Percentiles rank a stretch among this genome's conserved stretches.
Conservation (phyloP, 2,888 invertebrate genomes). For the Drosophila helvetica region DNA sequence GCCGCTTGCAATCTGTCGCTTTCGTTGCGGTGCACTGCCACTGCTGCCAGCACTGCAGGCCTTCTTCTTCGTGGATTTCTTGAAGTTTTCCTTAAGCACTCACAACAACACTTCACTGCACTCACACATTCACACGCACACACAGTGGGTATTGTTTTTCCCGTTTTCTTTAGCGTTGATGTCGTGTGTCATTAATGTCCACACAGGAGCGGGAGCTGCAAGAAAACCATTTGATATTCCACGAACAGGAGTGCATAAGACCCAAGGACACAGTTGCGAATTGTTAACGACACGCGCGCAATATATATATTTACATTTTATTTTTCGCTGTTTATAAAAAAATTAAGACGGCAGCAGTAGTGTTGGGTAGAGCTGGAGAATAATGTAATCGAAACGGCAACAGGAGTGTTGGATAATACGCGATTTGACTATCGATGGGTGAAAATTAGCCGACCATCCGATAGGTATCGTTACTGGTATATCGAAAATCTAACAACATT, state of each 20-base stretch:
- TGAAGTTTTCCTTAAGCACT: constrained; percentile 37
- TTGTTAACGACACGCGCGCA: constrained; percentile 13
- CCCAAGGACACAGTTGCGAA: neutral
- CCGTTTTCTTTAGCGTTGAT: constrained; percentile 53
- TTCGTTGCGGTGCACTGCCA: neutral
- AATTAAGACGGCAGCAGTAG: no score
- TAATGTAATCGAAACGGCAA: no score
- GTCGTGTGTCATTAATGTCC: constrained; percentile 70
- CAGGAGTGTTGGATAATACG: no score
- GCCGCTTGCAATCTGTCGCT: constrained; percentile 25
- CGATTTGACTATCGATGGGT: no score
- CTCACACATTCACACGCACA: constrained; percentile 29
- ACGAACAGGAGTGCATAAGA: neutral
- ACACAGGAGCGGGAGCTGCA: constrained; percentile 34
- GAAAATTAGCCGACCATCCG: no score
- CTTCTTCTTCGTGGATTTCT: constrained; percentile 35
- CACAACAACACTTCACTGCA: constrained; percentile 65
- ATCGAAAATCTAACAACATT: no score
- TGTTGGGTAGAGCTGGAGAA: no score
- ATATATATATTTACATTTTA: no score
- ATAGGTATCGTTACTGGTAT: no score
- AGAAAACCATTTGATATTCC: constrained; percentile 7
- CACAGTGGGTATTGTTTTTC: constrained; percentile 46
- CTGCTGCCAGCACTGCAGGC: constrained; percentile 4
- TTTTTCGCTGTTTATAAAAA: no score